Evolutionary conservation across 2,797 vertebrate genomes (phyloP).

Genomic region (Melanotaenia boesemani): DNA sequence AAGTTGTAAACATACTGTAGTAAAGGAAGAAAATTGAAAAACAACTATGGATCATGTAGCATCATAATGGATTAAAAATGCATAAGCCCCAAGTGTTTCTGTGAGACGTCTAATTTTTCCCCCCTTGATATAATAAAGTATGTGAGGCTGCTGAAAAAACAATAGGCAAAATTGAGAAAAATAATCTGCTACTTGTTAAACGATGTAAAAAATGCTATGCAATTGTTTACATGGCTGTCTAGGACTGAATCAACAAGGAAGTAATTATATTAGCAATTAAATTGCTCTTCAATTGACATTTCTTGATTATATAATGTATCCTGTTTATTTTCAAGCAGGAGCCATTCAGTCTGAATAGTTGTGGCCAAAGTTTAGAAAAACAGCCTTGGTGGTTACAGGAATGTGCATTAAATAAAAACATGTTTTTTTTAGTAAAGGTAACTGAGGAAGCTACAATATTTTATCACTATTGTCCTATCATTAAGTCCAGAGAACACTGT

Average conservation of each 20-base stretch:
- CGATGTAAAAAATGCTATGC: not conserved
- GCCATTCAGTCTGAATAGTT: not conserved
- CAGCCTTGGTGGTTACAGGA: too few relatives aligned
- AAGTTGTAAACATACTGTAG: slow-evolving; percentile 72
- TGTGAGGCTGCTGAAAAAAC: not conserved
- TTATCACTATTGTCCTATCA: too few relatives aligned
- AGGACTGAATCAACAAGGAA: not conserved
- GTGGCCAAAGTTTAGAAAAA: too few relatives aligned
- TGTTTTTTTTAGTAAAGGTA: too few relatives aligned
- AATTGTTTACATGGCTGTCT: not conserved
- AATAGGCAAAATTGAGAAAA: not conserved
- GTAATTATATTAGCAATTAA: not conserved
- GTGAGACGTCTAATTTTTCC: slow-evolving; percentile 29
- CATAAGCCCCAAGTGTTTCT: slow-evolving; percentile 63
- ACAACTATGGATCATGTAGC: slow-evolving; percentile 73
- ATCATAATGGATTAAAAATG: slow-evolving; percentile 73
- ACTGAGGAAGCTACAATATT: too few relatives aligned
- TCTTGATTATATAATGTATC: not conserved
- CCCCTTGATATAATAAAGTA: not conserved
- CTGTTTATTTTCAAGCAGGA: not conserved
- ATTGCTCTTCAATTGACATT: not conserved
- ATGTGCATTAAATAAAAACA: too few relatives aligned
- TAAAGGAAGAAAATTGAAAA: slow-evolving; percentile 59
- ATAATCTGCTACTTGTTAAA: not conserved
- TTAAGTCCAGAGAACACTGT: too few relatives aligned